Evolutionary conservation across 2,888 invertebrate genomes (phyloP), one percentile per base, ranked within the genome.

Genomic region (Cryptops parisi): DNA sequence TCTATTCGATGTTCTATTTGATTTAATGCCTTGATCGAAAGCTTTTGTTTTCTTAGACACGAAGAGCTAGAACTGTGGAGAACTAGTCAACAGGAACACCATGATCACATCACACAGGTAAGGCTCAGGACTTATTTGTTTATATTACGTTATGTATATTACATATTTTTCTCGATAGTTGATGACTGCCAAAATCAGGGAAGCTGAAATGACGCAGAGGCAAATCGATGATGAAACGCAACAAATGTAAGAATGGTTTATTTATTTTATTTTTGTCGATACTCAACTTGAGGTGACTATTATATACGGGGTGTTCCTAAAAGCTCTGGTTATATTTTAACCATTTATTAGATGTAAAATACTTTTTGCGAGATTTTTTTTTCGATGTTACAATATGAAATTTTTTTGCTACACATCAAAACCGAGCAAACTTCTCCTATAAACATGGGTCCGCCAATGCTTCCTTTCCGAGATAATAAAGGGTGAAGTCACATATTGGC

Each of bases 141-240:
- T 6, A 33, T 9, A 33, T 9, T 33, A 33, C 6, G 33, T 9
- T 9, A 33, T 33, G 15, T 33, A 33, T 9, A 33, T 33, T 33
- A 33, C 33, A 9, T 33, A 33, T 15, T 33, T 33, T 33, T 9
- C 33, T 33, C 15, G n/a, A 9, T 33, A 33, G 33, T 9, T 33
- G 15, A 33, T 33, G 6, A 33, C 6, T 33, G 23, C 33, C 24
- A 33, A 51, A 39, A 44, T 55, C 4, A 55, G 47, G 38, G 55
- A 55, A 55, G 46, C 54, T 19, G 55, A 55, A 53, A 21, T 45
- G 19, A 57, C 52, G 51, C 57, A 57, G 19, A 55, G 53, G n/a
- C 41, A 51, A 48, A 41, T 55, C 15, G 33, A 50, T n/a, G 47
- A 50, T 26, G 52, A 57, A 53, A 46, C 38, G 15, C 17, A 44